Conservation (phyloP, 2,113 vertebrate species). For the Pristiophorus japonicus region DNA sequence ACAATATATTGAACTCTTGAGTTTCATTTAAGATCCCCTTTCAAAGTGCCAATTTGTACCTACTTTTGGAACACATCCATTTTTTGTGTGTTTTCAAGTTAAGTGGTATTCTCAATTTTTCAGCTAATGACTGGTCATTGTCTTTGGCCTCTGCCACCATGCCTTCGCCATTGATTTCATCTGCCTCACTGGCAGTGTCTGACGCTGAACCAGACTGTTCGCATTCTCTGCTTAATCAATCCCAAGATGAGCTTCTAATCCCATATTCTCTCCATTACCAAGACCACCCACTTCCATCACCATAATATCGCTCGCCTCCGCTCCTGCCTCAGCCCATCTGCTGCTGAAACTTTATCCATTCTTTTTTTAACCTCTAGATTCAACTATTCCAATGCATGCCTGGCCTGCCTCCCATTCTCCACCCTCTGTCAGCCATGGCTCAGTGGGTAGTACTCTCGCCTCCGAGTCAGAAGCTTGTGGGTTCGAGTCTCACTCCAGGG, state of each 20-base stretch:
- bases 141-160: not conserved
- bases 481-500: too few relatives aligned
- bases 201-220: not conserved
- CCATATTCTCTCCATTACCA: not conserved
- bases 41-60: too few relatives aligned
- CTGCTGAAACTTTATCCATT: not conserved
- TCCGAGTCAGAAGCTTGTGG: too few relatives aligned
- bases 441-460: too few relatives aligned
- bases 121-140: not conserved
- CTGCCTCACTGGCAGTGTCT: not conserved
- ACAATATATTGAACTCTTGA: too few relatives aligned
- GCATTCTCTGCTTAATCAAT: not conserved
- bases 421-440: not conserved
- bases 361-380: not conserved
- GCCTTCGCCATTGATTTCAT: not conserved
- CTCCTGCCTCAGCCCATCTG: not conserved
- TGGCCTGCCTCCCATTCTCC: not conserved
- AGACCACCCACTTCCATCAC: not conserved
- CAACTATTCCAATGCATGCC: not conserved
- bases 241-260: not conserved
- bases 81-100: not conserved
- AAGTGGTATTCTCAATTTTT: not conserved
- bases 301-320: not conserved
- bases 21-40: too few relatives aligned
- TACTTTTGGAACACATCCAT: too few relatives aligned